These are phyloP conservation scores for Patagioenas fasciata DNA, from an alignment of 2,113 vertebrate genomes.

Conservation along the genomic window DNA sequence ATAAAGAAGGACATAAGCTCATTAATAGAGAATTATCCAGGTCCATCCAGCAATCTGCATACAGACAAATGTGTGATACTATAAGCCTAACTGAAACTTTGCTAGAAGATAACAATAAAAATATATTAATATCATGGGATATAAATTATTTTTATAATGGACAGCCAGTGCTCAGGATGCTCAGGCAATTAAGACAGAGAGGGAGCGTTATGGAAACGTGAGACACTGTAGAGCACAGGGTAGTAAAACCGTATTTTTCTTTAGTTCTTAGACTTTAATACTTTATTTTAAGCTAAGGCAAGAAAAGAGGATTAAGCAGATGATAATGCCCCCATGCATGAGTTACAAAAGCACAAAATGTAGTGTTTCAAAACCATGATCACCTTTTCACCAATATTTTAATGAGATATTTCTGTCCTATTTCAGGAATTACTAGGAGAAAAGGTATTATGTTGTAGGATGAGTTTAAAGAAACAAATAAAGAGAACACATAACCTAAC, in stretches of 20 bases:
- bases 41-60: not conserved
- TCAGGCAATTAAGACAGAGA: not conserved
- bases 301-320: not conserved
- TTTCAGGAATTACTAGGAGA: not conserved
- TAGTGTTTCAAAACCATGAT: not conserved
- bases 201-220: not conserved
- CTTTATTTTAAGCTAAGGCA: not conserved
- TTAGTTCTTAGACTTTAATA: not conserved
- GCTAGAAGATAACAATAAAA: not conserved
- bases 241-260: not conserved
- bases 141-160: not conserved
- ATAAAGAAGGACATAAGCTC: not conserved
- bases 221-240: not conserved
- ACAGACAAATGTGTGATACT: not conserved
- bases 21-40: conserved; percentile 12
- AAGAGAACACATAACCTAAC: not conserved
- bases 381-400: not conserved
- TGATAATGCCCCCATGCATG: not conserved
- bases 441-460: not conserved
- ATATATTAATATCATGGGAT: not conserved
- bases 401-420: not conserved
- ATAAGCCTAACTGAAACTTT: not conserved
- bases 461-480: not conserved
- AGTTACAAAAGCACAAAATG: not conserved
- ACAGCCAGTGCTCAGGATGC: not conserved